Percentiles rank a stretch among this genome's conserved stretches.
These are phyloP conservation scores for Myanophis thanlyinensis DNA, from an alignment of 2,113 vertebrate species.

Conservation along the genomic window DNA sequence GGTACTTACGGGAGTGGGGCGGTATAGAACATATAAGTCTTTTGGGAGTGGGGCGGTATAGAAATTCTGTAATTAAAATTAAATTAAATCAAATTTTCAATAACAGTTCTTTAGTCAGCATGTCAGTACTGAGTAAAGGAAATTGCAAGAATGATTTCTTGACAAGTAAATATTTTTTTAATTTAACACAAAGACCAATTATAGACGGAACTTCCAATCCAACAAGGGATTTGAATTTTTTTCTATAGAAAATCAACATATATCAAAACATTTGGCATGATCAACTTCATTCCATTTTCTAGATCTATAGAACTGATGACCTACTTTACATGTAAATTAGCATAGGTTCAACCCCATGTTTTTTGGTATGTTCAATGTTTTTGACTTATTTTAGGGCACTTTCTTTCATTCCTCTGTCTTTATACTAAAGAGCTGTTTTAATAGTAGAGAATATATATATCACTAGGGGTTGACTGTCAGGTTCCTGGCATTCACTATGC, in stretches of 20 bases:
- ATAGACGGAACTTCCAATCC: neutral
- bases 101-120: neutral
- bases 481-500: neutral
- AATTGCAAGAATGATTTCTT: constrained; percentile 6
- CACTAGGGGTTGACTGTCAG: neutral
- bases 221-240: neutral
- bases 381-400: neutral
- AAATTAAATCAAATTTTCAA: no score
- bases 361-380: neutral
- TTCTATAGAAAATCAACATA: neutral
- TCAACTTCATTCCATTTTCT: neutral
- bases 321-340: neutral
- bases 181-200: neutral
- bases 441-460: neutral
- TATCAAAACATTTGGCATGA: neutral
- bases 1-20: no score
- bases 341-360: neutral
- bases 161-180: neutral
- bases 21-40: no score
- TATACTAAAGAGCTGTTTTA: neutral
- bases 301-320: neutral
- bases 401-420: neutral
- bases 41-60: no score
- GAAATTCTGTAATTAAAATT: no score
- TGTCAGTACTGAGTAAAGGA: constrained; percentile 10